phyloP scores from a whole-genome alignment of 2,888 invertebrate species.

The Ennomos erosarius region DNA sequence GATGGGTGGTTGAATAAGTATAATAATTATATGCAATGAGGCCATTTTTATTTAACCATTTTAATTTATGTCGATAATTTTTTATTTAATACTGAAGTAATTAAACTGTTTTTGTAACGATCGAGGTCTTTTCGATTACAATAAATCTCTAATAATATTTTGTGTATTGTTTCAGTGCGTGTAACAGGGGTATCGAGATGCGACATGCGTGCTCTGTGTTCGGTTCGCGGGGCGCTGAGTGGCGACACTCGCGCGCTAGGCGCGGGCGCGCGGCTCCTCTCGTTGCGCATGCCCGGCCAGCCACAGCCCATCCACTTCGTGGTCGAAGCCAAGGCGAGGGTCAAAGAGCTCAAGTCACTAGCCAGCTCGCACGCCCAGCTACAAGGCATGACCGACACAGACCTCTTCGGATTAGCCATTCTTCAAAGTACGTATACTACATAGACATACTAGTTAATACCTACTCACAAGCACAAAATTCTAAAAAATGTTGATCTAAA shows the following conservation, averaged over 20 bases:
- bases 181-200: slow-evolving; percentile 83
- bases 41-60: too few species aligned
- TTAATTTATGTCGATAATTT: too few species aligned
- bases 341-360: slow-evolving; percentile 92
- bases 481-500: background rate
- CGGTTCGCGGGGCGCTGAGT: slow-evolving; percentile 93
- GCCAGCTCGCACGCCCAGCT: slow-evolving; percentile 92
- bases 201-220: slow-evolving; percentile 91
- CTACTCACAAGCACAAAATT: background rate
- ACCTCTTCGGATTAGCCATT: slow-evolving; percentile 94
- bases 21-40: too few species aligned
- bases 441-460: background rate
- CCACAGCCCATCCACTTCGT: slow-evolving; percentile 80
- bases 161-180: slow-evolving; percentile 66
- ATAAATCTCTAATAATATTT: too few species aligned
- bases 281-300: slow-evolving; percentile 87
- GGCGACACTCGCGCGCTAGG: slow-evolving; percentile 89
- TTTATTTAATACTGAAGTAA: too few species aligned
- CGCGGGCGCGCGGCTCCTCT: slow-evolving; percentile 87
- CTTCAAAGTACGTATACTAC: slow-evolving; percentile 88
- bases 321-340: slow-evolving; percentile 92
- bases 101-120: too few species aligned
- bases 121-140: too few species aligned
- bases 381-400: slow-evolving; percentile 93
- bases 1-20: too few species aligned